Percentiles rank a stretch among this genome's conserved stretches.
Evolutionary conservation across 2,113 vertebrate genomes (phyloP).

Genomic region (Planiliza haematocheilus): DNA sequence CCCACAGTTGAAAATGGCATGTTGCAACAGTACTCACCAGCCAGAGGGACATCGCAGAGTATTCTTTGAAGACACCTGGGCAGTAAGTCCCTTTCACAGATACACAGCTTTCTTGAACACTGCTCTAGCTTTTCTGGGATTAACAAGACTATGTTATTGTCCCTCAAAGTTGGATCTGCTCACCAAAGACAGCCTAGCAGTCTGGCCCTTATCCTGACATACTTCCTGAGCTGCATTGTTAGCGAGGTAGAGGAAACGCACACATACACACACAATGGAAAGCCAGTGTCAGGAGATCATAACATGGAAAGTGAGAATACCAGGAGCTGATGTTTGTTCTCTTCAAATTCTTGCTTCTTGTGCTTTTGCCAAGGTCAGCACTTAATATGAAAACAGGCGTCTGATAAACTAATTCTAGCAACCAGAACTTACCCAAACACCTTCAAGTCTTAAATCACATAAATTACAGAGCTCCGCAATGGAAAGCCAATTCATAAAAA

Average conservation of each 20-base stretch:
- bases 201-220: slow-evolving; percentile 77
- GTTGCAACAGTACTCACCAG: slow-evolving; percentile 73
- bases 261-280: slow-evolving; percentile 54
- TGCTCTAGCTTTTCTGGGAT: slow-evolving; percentile 45
- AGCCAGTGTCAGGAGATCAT: slow-evolving; percentile 65
- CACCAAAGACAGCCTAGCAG: slow-evolving; percentile 58
- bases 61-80: slow-evolving; percentile 66
- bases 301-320: slow-evolving; percentile 71
- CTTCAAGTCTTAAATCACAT: background rate
- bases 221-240: slow-evolving; percentile 81
- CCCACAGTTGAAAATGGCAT: slow-evolving; percentile 44
- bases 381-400: slow-evolving; percentile 18
- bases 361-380: slow-evolving; percentile 34
- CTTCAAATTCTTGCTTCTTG: background rate
- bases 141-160: slow-evolving; percentile 39
- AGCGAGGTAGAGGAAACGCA: slow-evolving; percentile 69
- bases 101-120: slow-evolving; percentile 51
- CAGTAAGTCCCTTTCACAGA: slow-evolving; percentile 60
- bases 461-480: slow-evolving; percentile 17
- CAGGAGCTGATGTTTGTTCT: slow-evolving; percentile 49
- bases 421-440: slow-evolving; percentile 12
- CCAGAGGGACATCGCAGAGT: slow-evolving; percentile 74
- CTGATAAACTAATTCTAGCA: slow-evolving; percentile 14
- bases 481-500: too few relatives aligned
- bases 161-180: slow-evolving; percentile 50